A percentile compares a stretch with the other conserved stretches of the same genome.
Conservation (phyloP, 2,797 vertebrate species). For the Peromyscus eremicus region DNA sequence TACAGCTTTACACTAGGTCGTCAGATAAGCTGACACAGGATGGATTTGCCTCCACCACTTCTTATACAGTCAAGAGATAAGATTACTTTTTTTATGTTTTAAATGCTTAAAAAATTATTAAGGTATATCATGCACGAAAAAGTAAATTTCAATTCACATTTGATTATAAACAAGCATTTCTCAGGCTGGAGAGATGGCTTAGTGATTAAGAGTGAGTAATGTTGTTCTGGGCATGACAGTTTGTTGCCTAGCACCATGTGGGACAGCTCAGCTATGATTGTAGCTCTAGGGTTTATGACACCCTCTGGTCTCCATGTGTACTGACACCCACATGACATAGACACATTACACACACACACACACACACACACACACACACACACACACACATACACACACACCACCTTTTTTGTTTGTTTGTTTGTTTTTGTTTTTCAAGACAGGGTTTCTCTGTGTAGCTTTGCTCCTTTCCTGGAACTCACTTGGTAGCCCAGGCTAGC, state of each 20-base stretch:
- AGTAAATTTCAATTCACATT: background rate
- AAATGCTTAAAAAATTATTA: background rate
- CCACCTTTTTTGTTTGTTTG: no score
- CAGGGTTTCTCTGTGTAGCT: no score
- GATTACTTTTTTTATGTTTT: background rate
- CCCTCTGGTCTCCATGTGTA: background rate
- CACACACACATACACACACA: background rate
- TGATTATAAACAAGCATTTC: background rate
- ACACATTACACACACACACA: background rate
- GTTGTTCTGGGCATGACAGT: no score
- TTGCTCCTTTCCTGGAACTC: no score
- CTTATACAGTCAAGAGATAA: background rate
- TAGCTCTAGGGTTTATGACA: no score
- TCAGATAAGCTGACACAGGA: background rate
- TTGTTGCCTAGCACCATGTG: no score
- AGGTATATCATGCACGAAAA: background rate
- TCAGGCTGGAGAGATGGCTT: background rate
- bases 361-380: background rate
- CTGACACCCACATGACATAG: background rate
- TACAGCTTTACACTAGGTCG: background rate
- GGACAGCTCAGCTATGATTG: no score
- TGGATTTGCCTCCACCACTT: background rate
- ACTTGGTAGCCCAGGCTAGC: no score
- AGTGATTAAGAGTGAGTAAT: background rate
- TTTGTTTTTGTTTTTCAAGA: no score